A percentile compares a stretch with the other conserved stretches of the same genome.
phyloP scores from a whole-genome alignment of 2,888 invertebrate genomes.

The Standfussiana lucernea region DNA sequence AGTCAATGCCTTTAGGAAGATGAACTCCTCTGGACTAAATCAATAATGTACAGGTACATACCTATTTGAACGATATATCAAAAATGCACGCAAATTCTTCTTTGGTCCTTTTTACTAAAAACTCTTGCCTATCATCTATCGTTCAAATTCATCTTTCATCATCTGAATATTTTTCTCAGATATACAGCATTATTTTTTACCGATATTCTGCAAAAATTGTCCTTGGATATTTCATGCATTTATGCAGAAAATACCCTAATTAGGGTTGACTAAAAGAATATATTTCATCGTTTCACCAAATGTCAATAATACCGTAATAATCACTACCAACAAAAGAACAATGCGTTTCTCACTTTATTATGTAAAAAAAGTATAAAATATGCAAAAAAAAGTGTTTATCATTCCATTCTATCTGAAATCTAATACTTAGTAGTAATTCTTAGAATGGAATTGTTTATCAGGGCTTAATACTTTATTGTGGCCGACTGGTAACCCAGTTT shows the following conservation, averaged over 20 bases:
- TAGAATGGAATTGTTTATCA: constrained; percentile 72
- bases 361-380: constrained; percentile 44
- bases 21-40: not conserved
- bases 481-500: constrained; percentile 72
- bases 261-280: not conserved
- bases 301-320: not conserved
- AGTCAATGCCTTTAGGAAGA: constrained; percentile 1
- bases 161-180: not conserved
- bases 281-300: not conserved
- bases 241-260: not conserved
- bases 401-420: constrained; percentile 61
- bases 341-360: constrained; percentile 30
- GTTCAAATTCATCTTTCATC: not conserved
- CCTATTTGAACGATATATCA: not conserved
- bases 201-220: not conserved
- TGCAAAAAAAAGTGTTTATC: constrained; percentile 64
- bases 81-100: not conserved
- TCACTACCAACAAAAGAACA: constrained; percentile 16
- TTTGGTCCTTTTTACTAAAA: not conserved
- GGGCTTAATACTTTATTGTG: constrained; percentile 61
- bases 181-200: no score
- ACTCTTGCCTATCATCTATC: not conserved
- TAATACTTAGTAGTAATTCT: constrained; percentile 69
- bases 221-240: not conserved
- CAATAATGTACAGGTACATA: no score